Evolutionary conservation across 2,113 vertebrate genomes (phyloP).

Genomic region (Oreocharis arfaki): DNA sequence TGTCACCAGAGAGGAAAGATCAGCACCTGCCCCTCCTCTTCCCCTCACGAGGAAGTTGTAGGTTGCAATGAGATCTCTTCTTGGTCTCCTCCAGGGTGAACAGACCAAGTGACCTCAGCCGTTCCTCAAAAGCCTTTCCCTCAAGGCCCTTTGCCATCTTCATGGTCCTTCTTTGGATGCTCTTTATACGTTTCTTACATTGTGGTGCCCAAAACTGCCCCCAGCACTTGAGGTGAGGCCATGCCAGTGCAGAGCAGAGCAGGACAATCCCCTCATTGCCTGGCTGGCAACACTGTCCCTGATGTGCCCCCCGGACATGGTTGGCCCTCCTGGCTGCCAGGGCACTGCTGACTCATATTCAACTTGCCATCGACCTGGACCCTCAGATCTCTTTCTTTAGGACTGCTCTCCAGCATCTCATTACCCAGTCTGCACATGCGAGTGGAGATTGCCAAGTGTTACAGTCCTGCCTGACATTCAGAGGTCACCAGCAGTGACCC

Average conservation of each 20-base stretch:
- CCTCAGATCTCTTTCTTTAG: background rate
- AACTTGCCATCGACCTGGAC: accelerated
- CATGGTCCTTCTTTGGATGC: background rate
- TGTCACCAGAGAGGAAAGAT: background rate
- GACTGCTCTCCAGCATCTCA: background rate
- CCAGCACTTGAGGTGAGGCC: accelerated
- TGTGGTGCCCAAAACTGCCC: background rate
- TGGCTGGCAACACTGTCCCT: accelerated
- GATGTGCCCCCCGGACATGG: accelerated
- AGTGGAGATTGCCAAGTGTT: background rate
- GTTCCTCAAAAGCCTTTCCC: background rate
- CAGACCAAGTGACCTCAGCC: background rate
- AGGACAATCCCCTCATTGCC: background rate
- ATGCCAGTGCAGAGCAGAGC: background rate
- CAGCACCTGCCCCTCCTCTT: accelerated
- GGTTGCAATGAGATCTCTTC: background rate
- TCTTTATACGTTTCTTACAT: background rate
- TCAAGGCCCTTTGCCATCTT: background rate
- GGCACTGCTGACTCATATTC: background rate
- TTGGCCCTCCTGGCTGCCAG: background rate
- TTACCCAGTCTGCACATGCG: background rate
- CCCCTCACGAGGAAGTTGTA: accelerated
- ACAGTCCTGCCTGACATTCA: background rate
- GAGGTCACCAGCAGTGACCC: background rate
- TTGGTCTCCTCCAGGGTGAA: background rate